Base-by-base conservation (phyloP, 2,797 vertebrate genomes). In the Cottoperca gobio region DNA sequence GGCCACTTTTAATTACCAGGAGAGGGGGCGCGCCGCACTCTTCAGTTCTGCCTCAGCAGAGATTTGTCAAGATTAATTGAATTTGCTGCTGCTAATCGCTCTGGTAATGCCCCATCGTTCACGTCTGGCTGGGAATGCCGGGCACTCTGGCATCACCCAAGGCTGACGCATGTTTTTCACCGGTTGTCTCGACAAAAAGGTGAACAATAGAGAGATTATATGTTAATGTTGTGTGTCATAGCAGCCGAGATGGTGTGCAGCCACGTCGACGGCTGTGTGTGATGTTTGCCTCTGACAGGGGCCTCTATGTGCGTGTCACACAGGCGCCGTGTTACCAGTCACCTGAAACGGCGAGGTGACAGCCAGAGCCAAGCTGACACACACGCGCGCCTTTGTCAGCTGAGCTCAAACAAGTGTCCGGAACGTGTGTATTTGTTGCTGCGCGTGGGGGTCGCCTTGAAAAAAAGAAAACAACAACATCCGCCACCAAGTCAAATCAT, bases 41-140 rank as follows among this genome's bases (percentile, higher is more conserved):
- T 79, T 91, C 88, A 88, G 89, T 91, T 92, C 90, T 92, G 92
- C 93, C 93, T 93, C 94, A 92, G 92, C 88, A 84, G 94, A 95
- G 95, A 94, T 94, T 94, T 95, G 91, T 94, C 80, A 88, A 95
- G 93, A 95, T 95, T 94, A 95, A 95, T 95, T 95, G 92, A 95
- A 95, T 95, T 94, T 94, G 87, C 89, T 73, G 88, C 86, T 84
- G 86, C 92, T 94, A 94, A 94, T 95, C 91, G 90, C 88, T 91
- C 82, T 82, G 78, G 91, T 94, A 92, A 93, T 93, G 90, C 92
- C 87, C 90, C 89, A 81, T 92, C 86, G 84, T 93, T 93, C 89
- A 91, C 76, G 81, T 89, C 87, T 91, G 87, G 79, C 83, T 89
- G 87, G 82, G 76, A 91, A 81, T 55, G 78, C 75, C 46, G 83